These are phyloP conservation scores for Pachyseris speciosa DNA, from an alignment of 64 coral and sea anemone genomes.

Conservation along the genomic window DNA sequence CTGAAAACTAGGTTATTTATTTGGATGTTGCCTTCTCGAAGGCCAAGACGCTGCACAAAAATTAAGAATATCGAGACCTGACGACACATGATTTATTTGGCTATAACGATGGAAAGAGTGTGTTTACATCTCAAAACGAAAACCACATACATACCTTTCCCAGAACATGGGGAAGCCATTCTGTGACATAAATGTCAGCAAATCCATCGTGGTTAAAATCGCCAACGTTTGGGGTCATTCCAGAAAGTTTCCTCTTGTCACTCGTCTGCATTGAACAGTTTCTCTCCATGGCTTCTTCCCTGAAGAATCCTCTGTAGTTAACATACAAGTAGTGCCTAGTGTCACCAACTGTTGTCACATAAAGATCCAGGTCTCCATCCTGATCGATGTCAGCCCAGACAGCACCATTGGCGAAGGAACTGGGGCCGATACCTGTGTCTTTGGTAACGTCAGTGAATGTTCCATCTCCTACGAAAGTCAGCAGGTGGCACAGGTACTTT, in stretches of 20 bases:
- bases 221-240: slow-evolving; percentile 91
- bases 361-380: slow-evolving; percentile 93
- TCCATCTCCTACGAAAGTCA: slow-evolving; percentile 69
- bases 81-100: too few relatives aligned
- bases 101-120: neutral
- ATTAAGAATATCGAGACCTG: too few relatives aligned
- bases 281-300: slow-evolving; percentile 76
- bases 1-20: too few relatives aligned
- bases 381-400: slow-evolving; percentile 94
- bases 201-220: slow-evolving; percentile 91
- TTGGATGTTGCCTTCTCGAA: too few relatives aligned
- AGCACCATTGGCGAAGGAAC: slow-evolving; percentile 80
- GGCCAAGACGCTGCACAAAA: too few relatives aligned
- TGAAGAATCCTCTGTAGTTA: slow-evolving; percentile 79
- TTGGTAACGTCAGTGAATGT: slow-evolving; percentile 87
- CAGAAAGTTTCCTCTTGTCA: slow-evolving; percentile 85
- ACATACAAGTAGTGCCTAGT: slow-evolving; percentile 93
- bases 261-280: slow-evolving; percentile 87
- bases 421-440: slow-evolving; percentile 74
- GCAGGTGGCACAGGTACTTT: neutral
- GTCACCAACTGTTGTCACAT: slow-evolving; percentile 92
- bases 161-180: slow-evolving; percentile 88
- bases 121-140: neutral
- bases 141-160: slow-evolving; percentile 67
- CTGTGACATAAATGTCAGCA: slow-evolving; percentile 89